Evolutionary conservation across 2,113 vertebrate species (phyloP).

Genomic region (Atractosteus spatula): DNA sequence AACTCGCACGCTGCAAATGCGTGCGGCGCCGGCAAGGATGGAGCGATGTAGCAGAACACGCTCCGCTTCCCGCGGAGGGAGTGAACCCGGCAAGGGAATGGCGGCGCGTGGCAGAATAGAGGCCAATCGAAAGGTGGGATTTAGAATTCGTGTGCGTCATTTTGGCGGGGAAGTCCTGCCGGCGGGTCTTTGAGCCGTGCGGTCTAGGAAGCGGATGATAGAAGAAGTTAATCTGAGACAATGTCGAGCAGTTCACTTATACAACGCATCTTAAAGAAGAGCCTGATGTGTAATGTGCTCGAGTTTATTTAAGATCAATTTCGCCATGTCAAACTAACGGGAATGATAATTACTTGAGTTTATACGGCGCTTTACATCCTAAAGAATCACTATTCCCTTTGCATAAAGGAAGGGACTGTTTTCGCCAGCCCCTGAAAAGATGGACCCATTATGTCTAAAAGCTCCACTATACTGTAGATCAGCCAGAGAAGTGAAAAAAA

Average conservation of each 20-base stretch:
- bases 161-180: constrained; percentile 28
- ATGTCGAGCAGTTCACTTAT: constrained; percentile 10
- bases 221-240: constrained; percentile 23
- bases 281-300: neutral
- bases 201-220: neutral
- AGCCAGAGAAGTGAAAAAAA: no score
- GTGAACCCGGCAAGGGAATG: neutral
- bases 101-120: constrained; percentile 15
- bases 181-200: constrained; percentile 4
- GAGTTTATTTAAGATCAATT: constrained; percentile 3
- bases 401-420: no score
- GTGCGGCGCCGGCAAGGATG: no score
- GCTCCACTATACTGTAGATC: no score
- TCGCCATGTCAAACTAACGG: neutral
- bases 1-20: no score
- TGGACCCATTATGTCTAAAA: no score
- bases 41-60: no score
- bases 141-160: constrained; percentile 22
- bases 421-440: no score
- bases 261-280: neutral
- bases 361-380: no score
- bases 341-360: no score
- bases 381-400: no score
- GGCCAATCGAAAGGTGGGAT: constrained; percentile 18
- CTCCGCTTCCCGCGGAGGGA: neutral